These are phyloP conservation scores for Drosophila vallismaia DNA, from an alignment of 2,888 invertebrate species.

Conservation along the genomic window DNA sequence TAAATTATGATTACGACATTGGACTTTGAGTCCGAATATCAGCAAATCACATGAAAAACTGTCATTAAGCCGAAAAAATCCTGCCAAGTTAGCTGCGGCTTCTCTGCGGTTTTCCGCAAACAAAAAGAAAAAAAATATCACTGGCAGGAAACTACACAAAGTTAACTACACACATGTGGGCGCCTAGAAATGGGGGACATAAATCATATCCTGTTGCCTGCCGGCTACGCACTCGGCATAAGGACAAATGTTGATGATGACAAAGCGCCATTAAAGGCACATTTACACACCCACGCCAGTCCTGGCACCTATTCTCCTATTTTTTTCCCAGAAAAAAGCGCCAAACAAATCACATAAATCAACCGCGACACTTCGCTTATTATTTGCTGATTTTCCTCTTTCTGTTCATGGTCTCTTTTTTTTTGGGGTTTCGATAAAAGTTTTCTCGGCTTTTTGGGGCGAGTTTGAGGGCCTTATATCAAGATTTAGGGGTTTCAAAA, in stretches of 20 bases:
- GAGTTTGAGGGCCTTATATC: slow-evolving; percentile 42
- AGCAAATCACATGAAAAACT: slow-evolving; percentile 67
- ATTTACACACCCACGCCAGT: slow-evolving; percentile 68
- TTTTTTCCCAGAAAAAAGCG: slow-evolving; percentile 46
- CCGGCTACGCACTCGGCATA: slow-evolving; percentile 67
- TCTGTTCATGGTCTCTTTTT: slow-evolving; percentile 14
- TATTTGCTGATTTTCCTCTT: slow-evolving; percentile 69
- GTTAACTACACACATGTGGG: slow-evolving; percentile 53
- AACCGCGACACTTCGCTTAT: slow-evolving; percentile 75
- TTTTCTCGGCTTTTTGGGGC: slow-evolving; percentile 25
- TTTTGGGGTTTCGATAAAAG: slow-evolving; percentile 24
- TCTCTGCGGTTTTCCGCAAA: slow-evolving; percentile 47
- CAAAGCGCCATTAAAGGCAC: slow-evolving; percentile 81
- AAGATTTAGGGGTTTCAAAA: slow-evolving; percentile 56
- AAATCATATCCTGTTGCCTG: slow-evolving; percentile 63
- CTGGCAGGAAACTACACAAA: slow-evolving; percentile 25
- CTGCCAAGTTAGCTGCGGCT: slow-evolving; percentile 60
- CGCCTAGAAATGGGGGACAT: slow-evolving; percentile 56
- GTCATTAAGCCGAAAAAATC: slow-evolving; percentile 62
- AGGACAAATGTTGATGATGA: slow-evolving; percentile 82
- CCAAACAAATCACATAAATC: slow-evolving; percentile 72
- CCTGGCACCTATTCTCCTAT: slow-evolving; percentile 23
- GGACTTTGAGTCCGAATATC: slow-evolving; percentile 36
- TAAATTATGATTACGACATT: slow-evolving; percentile 73
- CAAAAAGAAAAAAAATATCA: slow-evolving; percentile 6